Percentiles rank a stretch among this genome's conserved stretches.
Evolutionary conservation across 2,888 invertebrate genomes (phyloP).

Genomic region (Apamea anceps): DNA sequence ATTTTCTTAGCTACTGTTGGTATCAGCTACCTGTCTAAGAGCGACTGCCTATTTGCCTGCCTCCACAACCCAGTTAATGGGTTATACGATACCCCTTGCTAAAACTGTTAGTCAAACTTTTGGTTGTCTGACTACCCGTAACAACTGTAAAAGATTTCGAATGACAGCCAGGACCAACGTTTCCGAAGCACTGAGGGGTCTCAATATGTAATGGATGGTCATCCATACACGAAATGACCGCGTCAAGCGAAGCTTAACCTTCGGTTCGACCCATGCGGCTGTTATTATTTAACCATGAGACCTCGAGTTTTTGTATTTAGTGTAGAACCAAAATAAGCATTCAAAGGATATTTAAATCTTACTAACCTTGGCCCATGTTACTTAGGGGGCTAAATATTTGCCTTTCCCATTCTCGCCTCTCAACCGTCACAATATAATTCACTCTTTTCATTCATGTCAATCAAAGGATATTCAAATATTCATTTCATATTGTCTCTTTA

Average conservation of each 20-base stretch:
- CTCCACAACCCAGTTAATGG: not conserved
- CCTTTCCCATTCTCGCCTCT: not conserved
- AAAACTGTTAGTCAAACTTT: not conserved
- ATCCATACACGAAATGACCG: not conserved
- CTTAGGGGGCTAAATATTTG: not conserved
- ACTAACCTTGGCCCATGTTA: not conserved
- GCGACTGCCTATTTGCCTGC: too few species aligned
- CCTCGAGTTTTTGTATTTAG: not conserved
- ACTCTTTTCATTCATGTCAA: conserved; percentile 14
- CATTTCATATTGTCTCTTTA: conserved; percentile 23
- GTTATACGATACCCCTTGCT: not conserved
- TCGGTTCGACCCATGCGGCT: not conserved
- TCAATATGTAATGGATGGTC: not conserved
- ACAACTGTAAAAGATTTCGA: not conserved
- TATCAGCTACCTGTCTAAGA: too few species aligned
- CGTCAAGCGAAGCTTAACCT: not conserved
- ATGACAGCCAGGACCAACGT: not conserved
- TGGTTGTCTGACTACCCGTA: not conserved
- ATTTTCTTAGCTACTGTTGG: not conserved
- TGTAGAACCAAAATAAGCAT: not conserved
- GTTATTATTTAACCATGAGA: not conserved
- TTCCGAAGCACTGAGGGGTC: not conserved
- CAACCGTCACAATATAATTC: conserved; percentile 5
- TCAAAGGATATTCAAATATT: conserved; percentile 10
- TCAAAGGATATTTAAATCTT: conserved; percentile 3